Evolutionary conservation across 2,888 invertebrate genomes (phyloP).

Genomic region (Apomyelois bistriatella): DNA sequence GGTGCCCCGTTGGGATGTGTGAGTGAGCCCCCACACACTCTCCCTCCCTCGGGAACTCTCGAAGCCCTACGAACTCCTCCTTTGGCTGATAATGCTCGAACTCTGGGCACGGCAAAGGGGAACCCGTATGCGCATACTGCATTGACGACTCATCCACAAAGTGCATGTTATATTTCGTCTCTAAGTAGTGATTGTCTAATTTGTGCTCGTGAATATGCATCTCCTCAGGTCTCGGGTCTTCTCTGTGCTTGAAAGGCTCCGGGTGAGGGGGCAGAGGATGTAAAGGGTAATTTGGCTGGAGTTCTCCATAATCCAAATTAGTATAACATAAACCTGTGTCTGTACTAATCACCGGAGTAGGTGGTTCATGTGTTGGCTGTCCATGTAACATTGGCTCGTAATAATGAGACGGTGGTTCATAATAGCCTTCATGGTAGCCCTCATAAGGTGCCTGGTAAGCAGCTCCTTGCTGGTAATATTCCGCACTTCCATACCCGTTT

Average conservation of each 20-base stretch:
- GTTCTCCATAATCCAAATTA: slow-evolving; percentile 87
- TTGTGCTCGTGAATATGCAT: slow-evolving; percentile 69
- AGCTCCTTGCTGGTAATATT: slow-evolving; percentile 76
- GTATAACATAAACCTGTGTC: slow-evolving; percentile 94
- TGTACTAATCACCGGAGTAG: slow-evolving; percentile 87
- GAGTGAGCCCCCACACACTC: slow-evolving; percentile 55
- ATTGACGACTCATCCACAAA: slow-evolving; percentile 66
- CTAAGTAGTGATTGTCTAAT: slow-evolving; percentile 70
- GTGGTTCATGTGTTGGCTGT: slow-evolving; percentile 63
- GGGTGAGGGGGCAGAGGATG: slow-evolving; percentile 78
- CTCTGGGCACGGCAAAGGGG: slow-evolving; percentile 78
- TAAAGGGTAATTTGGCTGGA: slow-evolving; percentile 72
- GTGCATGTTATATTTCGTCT: slow-evolving; percentile 77
- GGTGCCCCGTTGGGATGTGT: slow-evolving; percentile 49
- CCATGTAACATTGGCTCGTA: slow-evolving; percentile 72
- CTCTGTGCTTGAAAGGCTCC: slow-evolving; percentile 70
- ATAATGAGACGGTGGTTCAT: slow-evolving; percentile 71
- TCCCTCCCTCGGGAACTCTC: slow-evolving; percentile 58
- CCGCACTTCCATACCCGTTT: slow-evolving; percentile 73
- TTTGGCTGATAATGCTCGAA: slow-evolving; percentile 82
- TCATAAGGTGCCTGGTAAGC: slow-evolving; percentile 66
- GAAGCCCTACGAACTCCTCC: slow-evolving; percentile 76
- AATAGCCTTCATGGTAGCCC: slow-evolving; percentile 69
- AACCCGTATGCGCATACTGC: slow-evolving; percentile 63
- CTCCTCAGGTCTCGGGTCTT: slow-evolving; percentile 79